Evolutionary conservation across 2,888 invertebrate genomes (phyloP).

Genomic region (Eremobia ochroleuca): DNA sequence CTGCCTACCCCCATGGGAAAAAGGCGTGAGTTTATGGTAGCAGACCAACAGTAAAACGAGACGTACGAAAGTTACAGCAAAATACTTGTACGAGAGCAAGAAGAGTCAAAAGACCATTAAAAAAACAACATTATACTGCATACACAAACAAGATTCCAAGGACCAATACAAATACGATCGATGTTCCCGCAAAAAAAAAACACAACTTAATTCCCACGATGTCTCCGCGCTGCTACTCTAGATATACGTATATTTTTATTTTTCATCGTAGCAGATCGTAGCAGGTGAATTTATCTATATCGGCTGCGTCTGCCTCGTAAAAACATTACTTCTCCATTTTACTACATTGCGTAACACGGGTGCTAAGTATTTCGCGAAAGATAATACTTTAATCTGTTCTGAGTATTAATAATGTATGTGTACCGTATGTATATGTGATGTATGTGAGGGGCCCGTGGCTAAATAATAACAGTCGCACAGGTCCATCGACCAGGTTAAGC

Average conservation of each 20-base stretch:
- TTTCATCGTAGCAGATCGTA: conserved; percentile 56
- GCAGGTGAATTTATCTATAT: conserved; percentile 64
- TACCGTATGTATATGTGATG: no score
- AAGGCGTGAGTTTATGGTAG: background rate
- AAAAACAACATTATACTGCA: background rate
- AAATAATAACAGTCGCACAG: no score
- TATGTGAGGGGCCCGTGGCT: no score
- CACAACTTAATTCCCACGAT: conserved; percentile 28
- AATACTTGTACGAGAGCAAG: background rate
- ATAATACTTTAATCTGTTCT: conserved; percentile 25
- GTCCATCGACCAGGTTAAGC: no score
- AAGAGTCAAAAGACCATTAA: background rate
- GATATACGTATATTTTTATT: conserved; percentile 61
- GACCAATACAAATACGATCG: background rate
- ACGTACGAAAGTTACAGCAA: background rate
- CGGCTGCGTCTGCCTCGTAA: conserved; percentile 56
- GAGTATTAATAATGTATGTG: background rate
- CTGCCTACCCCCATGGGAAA: background rate
- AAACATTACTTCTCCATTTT: conserved; percentile 56
- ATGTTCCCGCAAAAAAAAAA: conserved; percentile 43
- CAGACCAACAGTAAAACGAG: background rate
- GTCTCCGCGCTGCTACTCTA: conserved; percentile 19
- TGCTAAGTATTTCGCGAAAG: conserved; percentile 24
- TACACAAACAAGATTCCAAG: background rate
- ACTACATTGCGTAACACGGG: conserved; percentile 30